Conservation (phyloP, 2,797 vertebrate genomes). For the Macrochelys suwanniensis region DNA sequence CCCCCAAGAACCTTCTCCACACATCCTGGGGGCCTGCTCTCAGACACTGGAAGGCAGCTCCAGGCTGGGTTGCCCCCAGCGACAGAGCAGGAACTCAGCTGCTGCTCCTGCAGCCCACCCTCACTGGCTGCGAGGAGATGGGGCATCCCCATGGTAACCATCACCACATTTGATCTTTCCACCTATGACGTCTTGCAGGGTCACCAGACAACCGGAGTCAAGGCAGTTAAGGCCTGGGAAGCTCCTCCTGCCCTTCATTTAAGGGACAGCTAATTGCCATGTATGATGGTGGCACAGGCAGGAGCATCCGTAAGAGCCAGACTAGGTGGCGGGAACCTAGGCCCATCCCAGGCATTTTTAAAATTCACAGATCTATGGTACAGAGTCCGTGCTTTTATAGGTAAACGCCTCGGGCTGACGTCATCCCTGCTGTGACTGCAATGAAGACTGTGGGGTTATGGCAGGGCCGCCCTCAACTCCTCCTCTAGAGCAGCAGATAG, state of each 20-base stretch:
- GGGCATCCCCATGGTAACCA: fast-evolving
- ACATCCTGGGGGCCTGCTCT: not conserved
- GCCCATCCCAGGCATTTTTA: not conserved
- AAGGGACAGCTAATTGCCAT: not conserved
- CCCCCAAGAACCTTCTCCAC: not conserved
- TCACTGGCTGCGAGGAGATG: not conserved
- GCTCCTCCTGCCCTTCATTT: not conserved
- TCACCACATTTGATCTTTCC: not conserved
- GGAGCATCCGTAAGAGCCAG: not conserved
- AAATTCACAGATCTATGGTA: not conserved
- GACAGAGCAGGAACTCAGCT: not conserved
- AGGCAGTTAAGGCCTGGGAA: not conserved
- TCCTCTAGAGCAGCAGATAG: not conserved
- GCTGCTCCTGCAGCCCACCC: not conserved
- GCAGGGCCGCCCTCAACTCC: not conserved
- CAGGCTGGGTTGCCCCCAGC: not conserved
- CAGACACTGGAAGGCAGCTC: not conserved
- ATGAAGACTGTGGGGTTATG: not conserved
- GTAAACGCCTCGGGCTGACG: not conserved
- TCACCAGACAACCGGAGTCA: not conserved
- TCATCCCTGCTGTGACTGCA: not conserved
- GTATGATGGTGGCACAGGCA: not conserved
- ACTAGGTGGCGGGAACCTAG: constrained; percentile 3
- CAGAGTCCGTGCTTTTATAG: not conserved
- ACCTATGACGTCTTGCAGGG: not conserved